A percentile compares a stretch with the other conserved stretches of the same genome.
phyloP scores from a whole-genome alignment of 2,888 invertebrate species.

The Cyclophora albipunctata region DNA sequence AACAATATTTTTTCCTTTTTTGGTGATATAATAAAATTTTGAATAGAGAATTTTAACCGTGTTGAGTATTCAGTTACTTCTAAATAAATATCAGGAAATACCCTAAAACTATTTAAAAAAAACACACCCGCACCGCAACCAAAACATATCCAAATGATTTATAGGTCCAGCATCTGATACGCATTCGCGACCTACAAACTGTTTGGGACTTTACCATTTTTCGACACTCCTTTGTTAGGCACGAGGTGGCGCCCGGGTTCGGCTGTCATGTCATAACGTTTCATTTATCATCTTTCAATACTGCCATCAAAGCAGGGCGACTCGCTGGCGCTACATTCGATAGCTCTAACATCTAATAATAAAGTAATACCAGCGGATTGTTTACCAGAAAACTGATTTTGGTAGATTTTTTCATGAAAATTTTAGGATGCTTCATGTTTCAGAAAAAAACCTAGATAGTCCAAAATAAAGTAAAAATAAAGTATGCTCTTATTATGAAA shows the following conservation, averaged over 20 bases:
- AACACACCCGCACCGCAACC: not conserved
- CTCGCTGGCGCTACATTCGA: slow-evolving; percentile 57
- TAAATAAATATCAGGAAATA: too few species aligned
- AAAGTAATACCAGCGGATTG: slow-evolving; percentile 7
- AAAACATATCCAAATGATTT: slow-evolving; percentile 49
- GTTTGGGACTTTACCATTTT: slow-evolving; percentile 69
- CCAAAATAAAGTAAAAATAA: not conserved
- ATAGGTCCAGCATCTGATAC: slow-evolving; percentile 64
- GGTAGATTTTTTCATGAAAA: not conserved
- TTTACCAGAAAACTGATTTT: not conserved
- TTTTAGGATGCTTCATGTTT: slow-evolving; percentile 2
- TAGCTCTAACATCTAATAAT: slow-evolving; percentile 20
- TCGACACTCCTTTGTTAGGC: slow-evolving; percentile 68
- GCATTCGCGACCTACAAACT: slow-evolving; percentile 69
- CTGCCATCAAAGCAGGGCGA: slow-evolving; percentile 60
- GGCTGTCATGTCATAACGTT: slow-evolving; percentile 67
- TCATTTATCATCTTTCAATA: slow-evolving; percentile 73
- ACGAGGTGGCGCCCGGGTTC: slow-evolving; percentile 67
- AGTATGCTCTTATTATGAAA: too few species aligned
- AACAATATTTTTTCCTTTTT: too few species aligned
- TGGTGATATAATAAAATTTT: too few species aligned
- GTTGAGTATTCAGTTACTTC: too few species aligned
- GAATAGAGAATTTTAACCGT: too few species aligned
- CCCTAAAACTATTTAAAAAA: too few species aligned
- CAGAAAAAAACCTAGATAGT: not conserved